phyloP scores from a whole-genome alignment of 2,888 invertebrate species.

The Chalcosyrphus nemorum region DNA sequence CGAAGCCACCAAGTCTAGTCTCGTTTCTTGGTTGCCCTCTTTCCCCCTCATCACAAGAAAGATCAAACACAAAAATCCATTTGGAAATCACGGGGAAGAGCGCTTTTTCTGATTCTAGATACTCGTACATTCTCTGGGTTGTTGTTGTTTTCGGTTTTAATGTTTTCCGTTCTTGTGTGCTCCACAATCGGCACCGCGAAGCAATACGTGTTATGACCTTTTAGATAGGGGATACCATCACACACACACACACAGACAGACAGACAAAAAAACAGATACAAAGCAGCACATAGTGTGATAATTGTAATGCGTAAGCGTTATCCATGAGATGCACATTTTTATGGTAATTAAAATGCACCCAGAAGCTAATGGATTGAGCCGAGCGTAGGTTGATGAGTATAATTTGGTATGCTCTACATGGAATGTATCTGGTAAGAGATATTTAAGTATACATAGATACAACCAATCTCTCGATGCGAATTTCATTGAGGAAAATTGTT shows the following conservation, averaged over 20 bases:
- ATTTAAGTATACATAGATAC: conserved; percentile 45
- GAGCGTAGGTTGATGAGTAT: conserved; percentile 53
- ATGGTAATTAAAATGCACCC: conserved; percentile 71
- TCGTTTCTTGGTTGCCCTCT: conserved; percentile 37
- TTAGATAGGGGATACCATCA: conserved; percentile 16
- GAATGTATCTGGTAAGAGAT: conserved; percentile 52
- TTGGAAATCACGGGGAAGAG: conserved; percentile 63
- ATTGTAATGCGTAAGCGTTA: conserved; percentile 70
- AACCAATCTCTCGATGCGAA: conserved; percentile 55
- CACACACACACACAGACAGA: too few species aligned
- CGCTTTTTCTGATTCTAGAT: conserved; percentile 54
- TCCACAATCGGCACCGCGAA: conserved; percentile 66
- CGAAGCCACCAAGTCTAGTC: conserved; percentile 68
- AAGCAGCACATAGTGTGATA: conserved; percentile 42
- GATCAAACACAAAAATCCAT: conserved; percentile 67
- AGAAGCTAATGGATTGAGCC: conserved; percentile 54
- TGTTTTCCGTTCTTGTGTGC: conserved; percentile 24
- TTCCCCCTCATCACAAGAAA: not conserved
- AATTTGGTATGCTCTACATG: conserved; percentile 66
- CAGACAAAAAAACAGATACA: not conserved
- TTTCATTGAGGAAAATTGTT: conserved; percentile 69
- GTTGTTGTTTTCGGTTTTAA: conserved; percentile 55
- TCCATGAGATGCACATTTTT: conserved; percentile 64
- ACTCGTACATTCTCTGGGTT: too few species aligned
- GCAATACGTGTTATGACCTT: conserved; percentile 70